Conservation (phyloP, 2,888 invertebrate genomes). For the Campopleginae sp. region DNA sequence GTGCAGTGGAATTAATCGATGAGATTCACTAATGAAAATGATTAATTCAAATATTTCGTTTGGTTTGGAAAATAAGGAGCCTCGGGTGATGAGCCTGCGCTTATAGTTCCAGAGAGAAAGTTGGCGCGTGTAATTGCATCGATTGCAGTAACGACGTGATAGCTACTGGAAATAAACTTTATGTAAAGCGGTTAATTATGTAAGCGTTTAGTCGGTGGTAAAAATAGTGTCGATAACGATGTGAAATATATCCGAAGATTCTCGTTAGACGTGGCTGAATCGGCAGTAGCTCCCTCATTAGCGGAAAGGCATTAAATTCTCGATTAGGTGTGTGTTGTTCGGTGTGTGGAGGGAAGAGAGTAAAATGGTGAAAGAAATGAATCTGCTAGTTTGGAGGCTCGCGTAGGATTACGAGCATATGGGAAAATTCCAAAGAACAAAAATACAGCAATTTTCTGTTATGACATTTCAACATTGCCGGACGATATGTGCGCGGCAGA, state of each 20-base stretch:
- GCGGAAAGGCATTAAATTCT: not conserved
- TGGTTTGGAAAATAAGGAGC: not conserved
- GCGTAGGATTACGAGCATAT: not conserved
- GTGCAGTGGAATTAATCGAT: not conserved
- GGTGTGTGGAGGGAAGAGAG: not conserved
- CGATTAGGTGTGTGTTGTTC: not conserved
- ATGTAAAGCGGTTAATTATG: not conserved
- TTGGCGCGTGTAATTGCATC: not conserved
- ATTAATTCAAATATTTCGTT: not conserved
- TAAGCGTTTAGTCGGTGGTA: not conserved
- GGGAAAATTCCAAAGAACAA: not conserved
- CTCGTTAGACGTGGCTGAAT: not conserved
- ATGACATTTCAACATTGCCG: not conserved
- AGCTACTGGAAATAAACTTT: not conserved
- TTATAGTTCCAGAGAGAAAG: not conserved
- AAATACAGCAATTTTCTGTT: not conserved
- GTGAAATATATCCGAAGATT: not conserved
- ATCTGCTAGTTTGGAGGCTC: not conserved
- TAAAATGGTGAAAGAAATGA: not conserved
- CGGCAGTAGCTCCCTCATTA: conserved; percentile 1
- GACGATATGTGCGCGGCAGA: not conserved
- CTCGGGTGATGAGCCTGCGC: not conserved
- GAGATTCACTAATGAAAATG: not conserved
- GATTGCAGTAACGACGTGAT: not conserved
- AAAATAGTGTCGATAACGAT: conserved; percentile 2